Conservation (phyloP, 2,797 vertebrate genomes). For the Bradypodion ventrale region DNA sequence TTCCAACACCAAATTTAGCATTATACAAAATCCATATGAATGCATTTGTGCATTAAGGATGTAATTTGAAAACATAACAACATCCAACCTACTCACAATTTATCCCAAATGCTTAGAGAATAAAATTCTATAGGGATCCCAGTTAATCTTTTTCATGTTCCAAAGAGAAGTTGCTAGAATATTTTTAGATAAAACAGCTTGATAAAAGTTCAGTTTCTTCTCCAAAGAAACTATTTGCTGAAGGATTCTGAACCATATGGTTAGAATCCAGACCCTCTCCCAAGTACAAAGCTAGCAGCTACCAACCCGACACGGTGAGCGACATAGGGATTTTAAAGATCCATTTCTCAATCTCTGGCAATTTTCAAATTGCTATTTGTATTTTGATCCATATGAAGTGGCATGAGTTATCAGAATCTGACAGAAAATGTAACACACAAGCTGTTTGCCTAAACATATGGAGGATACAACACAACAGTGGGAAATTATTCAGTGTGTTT, state of each 20-base stretch:
- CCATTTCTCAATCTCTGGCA: not conserved
- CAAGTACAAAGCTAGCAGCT: not conserved
- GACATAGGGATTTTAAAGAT: conserved; percentile 32
- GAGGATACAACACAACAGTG: conserved; percentile 42
- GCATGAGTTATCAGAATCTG: conserved; percentile 32
- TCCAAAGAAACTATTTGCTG: not conserved
- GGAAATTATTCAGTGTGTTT: conserved; percentile 44
- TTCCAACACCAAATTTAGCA: not conserved
- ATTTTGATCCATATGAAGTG: conserved; percentile 29
- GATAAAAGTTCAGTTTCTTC: conserved; percentile 19
- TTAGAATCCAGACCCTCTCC: not conserved
- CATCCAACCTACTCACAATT: conserved; percentile 49
- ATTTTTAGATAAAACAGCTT: conserved; percentile 22
- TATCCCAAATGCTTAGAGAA: conserved; percentile 61
- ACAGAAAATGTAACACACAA: conserved; percentile 52
- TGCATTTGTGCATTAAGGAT: conserved; percentile 34
- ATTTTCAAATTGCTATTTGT: conserved; percentile 32
- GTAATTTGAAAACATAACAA: conserved; percentile 33
- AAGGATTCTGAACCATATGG: conserved; percentile 8
- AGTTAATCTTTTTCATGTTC: conserved; percentile 45
- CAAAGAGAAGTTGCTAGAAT: conserved; percentile 51
- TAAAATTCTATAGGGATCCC: conserved; percentile 39
- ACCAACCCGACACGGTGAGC: conserved; percentile 24
- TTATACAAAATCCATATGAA: conserved; percentile 24
- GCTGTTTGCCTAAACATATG: conserved; percentile 43